These are phyloP conservation scores for Myotis davidii DNA, from an alignment of 2,113 vertebrate species.

Conservation along the genomic window DNA sequence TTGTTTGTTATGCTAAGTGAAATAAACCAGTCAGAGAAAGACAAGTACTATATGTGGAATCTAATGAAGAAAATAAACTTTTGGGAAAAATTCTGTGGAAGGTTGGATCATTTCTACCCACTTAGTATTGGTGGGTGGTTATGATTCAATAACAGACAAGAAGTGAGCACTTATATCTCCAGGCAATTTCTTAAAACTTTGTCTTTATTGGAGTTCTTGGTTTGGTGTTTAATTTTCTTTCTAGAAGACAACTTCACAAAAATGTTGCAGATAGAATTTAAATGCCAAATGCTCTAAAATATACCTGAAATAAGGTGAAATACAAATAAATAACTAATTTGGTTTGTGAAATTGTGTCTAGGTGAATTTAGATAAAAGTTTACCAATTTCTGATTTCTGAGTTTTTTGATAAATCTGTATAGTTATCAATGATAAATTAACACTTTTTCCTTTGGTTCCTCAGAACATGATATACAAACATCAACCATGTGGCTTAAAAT, in stretches of 20 bases:
- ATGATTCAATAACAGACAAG: neutral
- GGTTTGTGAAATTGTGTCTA: neutral
- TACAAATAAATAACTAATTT: neutral
- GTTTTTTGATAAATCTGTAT: neutral
- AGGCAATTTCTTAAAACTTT: neutral
- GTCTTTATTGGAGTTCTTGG: neutral
- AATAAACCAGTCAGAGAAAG: neutral
- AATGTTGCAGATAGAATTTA: conserved; percentile 8
- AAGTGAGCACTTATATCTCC: neutral
- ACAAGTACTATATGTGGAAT: neutral
- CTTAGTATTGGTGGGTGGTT: neutral
- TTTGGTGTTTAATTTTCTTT: conserved; percentile 11
- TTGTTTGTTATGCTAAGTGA: neutral
- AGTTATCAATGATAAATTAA: neutral
- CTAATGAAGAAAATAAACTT: neutral
- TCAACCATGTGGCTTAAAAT: neutral
- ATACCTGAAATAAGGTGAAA: neutral
- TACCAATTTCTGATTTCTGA: neutral
- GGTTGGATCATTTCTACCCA: neutral
- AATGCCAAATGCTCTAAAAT: neutral
- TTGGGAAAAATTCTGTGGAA: neutral
- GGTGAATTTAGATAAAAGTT: neutral
- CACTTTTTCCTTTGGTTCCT: neutral
- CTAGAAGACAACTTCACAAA: neutral
- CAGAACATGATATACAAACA: neutral